Conservation (phyloP, 2,888 invertebrate species). For the Eubasilissa splendida region DNA sequence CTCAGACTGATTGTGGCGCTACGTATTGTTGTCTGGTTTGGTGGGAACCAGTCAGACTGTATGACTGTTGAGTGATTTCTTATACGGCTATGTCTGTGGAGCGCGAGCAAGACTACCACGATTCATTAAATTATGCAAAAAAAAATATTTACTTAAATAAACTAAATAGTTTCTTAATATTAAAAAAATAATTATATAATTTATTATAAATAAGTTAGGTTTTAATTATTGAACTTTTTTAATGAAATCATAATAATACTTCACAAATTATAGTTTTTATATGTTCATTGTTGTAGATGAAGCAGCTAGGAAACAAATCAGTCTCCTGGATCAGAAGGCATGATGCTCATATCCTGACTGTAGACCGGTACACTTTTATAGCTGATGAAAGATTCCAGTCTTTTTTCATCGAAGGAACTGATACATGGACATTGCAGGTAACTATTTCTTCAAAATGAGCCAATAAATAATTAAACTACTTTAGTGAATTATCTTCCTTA, state of each 20-base stretch:
- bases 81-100: too few relatives aligned
- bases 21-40: too few relatives aligned
- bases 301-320: constrained; percentile 92
- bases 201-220: background rate
- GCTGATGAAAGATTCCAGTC: constrained; percentile 94
- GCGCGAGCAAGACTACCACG: too few relatives aligned
- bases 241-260: background rate
- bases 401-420: constrained; percentile 85
- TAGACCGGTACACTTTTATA: constrained; percentile 91
- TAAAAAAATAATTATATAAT: background rate
- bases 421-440: constrained; percentile 93
- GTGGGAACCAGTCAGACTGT: too few relatives aligned
- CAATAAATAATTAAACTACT: background rate
- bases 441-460: background rate
- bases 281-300: constrained; percentile 70
- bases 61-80: too few relatives aligned
- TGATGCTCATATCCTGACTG: constrained; percentile 91
- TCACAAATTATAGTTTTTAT: background rate
- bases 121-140: too few relatives aligned
- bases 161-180: too few relatives aligned
- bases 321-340: constrained; percentile 91
- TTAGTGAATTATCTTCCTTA: background rate
- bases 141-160: too few relatives aligned
- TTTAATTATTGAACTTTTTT: too few relatives aligned
- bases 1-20: too few relatives aligned